These are phyloP conservation scores for Callimorpha dominula DNA, from an alignment of 2,888 invertebrate genomes.

Conservation along the genomic window DNA sequence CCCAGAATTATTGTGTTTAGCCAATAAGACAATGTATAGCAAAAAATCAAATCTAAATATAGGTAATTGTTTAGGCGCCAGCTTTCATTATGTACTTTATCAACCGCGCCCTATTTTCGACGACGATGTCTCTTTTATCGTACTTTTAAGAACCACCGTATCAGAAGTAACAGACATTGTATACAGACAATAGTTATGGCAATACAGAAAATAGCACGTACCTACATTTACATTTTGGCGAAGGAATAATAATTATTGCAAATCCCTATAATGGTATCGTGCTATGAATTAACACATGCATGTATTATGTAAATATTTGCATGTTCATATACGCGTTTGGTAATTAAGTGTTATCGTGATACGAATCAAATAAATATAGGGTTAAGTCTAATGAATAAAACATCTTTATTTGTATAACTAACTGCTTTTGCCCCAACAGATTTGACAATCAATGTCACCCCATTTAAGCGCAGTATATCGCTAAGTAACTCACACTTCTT, in stretches of 20 bases:
- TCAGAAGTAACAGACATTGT: background rate
- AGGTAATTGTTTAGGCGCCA: too few species aligned
- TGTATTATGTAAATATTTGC: conserved; percentile 30
- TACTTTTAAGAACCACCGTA: too few species aligned
- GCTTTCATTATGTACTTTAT: too few species aligned
- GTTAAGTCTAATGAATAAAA: conserved; percentile 34
- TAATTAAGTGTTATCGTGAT: conserved; percentile 37
- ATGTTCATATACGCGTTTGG: conserved; percentile 31
- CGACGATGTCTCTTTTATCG: too few species aligned
- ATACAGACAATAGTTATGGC: too few species aligned
- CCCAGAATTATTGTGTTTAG: background rate
- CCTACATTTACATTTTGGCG: too few species aligned
- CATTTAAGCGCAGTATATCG: conserved; percentile 1
- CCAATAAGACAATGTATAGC: too few species aligned
- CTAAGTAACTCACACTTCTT: background rate
- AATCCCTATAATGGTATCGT: conserved; percentile 6
- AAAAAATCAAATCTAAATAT: too few species aligned
- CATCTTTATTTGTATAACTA: conserved; percentile 25
- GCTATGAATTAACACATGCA: conserved; percentile 14
- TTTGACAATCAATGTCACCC: conserved; percentile 14
- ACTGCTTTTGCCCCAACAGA: conserved; percentile 32
- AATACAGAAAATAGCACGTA: too few species aligned
- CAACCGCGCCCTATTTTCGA: too few species aligned
- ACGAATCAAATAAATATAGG: conserved; percentile 31
- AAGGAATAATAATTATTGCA: background rate